Evolutionary conservation across 2,797 vertebrate species (phyloP), one percentile per base, ranked within the genome.

Genomic region (Phoebastria nigripes): DNA sequence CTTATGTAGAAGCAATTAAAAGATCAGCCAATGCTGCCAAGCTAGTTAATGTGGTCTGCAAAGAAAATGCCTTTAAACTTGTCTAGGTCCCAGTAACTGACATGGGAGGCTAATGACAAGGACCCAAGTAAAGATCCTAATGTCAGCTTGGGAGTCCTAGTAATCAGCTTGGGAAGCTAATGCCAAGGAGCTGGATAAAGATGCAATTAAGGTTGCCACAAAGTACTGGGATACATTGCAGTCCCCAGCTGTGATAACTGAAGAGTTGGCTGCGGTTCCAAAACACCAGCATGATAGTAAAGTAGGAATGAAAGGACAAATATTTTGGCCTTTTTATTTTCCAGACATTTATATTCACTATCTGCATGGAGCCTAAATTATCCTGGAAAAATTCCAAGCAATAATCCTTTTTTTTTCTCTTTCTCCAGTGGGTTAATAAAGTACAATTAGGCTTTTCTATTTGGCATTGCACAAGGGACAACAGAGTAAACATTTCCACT

Each of bases 221-320:
- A 52, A 95, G 83, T 54, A 47, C 73, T 72, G 90, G 62, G 83
- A 55, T 92, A 88, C 21, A n/a, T 55, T 81, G 80, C 93, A 69
- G 56, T 74, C 96, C 93, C 88, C 94, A 93, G 88, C 90, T 94
- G 88, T 81, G 82, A 58, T 88, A 95, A 69, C 88, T 72, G 62
- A 96, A 72, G 73, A 84, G 73, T 46, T 92, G 94, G 90, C 82
- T 82, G 77, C 3, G 3, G 51, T 95, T 96, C 86, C 73, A 82
- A 86, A 94, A 51, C 66, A 88, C 82, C 73, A 91, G 77, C 51
- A 16, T 69, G 76, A 70, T 29, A 78, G 79, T 83, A 78, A 95
- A 95, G 72, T 39, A 83, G 66, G 84, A 93, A 91, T 6, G 47
- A 91, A 93, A 93, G 85, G 81, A 72, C 95, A 94, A 95, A 84